Evolutionary conservation across 2,797 vertebrate species (phyloP).

Genomic region (Crocodylus rhombifer): DNA sequence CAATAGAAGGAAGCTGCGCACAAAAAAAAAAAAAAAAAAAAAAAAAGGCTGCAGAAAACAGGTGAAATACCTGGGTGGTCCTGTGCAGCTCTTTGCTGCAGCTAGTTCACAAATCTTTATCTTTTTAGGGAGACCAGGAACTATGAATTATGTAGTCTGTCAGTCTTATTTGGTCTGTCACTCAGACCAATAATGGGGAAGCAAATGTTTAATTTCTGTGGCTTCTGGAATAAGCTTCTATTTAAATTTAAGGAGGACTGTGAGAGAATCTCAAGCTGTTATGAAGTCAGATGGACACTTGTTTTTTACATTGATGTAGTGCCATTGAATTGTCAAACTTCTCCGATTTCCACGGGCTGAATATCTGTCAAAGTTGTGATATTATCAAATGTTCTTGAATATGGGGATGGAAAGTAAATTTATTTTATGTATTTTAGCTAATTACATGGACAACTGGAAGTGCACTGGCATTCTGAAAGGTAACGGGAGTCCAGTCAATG

Average conservation of each 20-base stretch:
- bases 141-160: neutral
- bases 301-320: neutral
- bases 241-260: neutral
- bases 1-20: too few species aligned
- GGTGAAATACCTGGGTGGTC: too few species aligned
- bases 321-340: neutral
- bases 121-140: too few species aligned
- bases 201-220: neutral
- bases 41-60: too few species aligned
- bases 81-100: too few species aligned
- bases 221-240: neutral
- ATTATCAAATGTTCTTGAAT: neutral
- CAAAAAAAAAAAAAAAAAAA: too few species aligned
- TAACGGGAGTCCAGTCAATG: constrained; percentile 95
- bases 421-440: constrained; percentile 84
- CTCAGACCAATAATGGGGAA: neutral
- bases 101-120: too few species aligned
- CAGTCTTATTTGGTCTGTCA: neutral
- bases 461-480: constrained; percentile 98
- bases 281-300: neutral
- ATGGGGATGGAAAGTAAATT: constrained; percentile 10
- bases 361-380: neutral
- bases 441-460: constrained; percentile 99
- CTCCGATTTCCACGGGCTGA: neutral
- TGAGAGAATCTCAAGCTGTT: neutral